Evolutionary conservation across 2,797 vertebrate species (phyloP).

Genomic region (Apodemus agrarius): DNA sequence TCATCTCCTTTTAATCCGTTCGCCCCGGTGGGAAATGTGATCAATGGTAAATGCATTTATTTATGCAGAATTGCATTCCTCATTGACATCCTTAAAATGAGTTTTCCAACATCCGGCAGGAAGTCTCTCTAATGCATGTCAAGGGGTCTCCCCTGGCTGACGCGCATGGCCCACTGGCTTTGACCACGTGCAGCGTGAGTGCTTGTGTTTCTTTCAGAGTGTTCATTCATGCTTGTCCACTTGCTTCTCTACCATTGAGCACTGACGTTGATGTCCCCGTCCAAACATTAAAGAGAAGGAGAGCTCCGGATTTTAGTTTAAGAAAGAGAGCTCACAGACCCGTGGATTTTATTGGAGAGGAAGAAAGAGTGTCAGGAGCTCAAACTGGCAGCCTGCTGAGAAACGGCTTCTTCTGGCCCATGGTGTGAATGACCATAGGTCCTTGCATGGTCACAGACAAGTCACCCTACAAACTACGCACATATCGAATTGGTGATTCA

Average conservation of each 20-base stretch:
- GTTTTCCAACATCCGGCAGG: constrained; percentile 48
- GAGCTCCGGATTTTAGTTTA: constrained; percentile 47
- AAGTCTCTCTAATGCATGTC: constrained; percentile 31
- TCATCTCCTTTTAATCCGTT: constrained; percentile 40
- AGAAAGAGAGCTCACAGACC: constrained; percentile 19
- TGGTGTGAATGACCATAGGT: constrained; percentile 29
- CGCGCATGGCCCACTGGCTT: not conserved
- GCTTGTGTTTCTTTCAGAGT: not conserved
- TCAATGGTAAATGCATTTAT: constrained; percentile 68
- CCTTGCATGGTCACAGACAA: not conserved
- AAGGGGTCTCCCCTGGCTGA: constrained; percentile 35
- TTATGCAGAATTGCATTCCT: constrained; percentile 66
- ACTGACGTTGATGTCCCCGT: constrained; percentile 4
- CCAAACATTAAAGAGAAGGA: constrained; percentile 34
- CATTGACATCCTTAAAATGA: constrained; percentile 69
- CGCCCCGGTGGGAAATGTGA: constrained; percentile 62
- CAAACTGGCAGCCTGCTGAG: not conserved
- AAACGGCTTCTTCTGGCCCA: not conserved
- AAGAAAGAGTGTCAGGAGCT: constrained; percentile 10
- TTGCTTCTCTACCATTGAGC: constrained; percentile 51
- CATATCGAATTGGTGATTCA: constrained; percentile 11
- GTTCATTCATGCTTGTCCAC: not conserved
- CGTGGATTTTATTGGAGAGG: constrained; percentile 3
- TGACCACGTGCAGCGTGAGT: not conserved
- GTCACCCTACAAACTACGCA: not conserved